Conservation (phyloP, 2,113 vertebrate genomes). For the Anser cygnoides region DNA sequence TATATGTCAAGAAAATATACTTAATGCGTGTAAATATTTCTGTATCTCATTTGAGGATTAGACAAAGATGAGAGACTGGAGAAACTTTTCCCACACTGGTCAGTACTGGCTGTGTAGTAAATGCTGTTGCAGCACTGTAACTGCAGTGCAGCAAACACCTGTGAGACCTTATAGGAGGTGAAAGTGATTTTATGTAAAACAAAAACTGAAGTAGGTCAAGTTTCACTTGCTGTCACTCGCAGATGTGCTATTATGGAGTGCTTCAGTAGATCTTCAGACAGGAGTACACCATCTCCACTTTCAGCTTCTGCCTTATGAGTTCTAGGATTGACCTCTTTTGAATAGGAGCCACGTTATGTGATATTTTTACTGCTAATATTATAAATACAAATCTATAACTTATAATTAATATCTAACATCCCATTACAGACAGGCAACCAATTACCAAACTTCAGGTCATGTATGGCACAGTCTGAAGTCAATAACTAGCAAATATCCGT, state of each 20-base stretch:
- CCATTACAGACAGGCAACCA: neutral
- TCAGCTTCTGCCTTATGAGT: neutral
- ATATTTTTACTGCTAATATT: neutral
- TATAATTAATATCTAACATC: neutral
- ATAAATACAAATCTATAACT: neutral
- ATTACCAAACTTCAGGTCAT: neutral
- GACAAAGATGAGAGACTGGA: neutral
- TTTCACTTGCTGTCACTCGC: neutral
- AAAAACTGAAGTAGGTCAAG: neutral
- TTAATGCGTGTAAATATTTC: neutral
- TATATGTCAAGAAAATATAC: neutral
- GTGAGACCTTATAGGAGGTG: neutral
- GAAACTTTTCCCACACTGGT: neutral
- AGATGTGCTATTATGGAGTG: accelerated
- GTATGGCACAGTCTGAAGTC: neutral
- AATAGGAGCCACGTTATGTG: neutral
- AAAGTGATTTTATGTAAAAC: neutral
- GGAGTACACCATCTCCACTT: neutral
- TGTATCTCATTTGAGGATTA: neutral
- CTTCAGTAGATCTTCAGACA: neutral
- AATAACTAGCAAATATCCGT: neutral
- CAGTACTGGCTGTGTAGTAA: neutral
- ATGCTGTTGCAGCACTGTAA: neutral
- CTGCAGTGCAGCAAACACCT: neutral
- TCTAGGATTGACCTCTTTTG: neutral